A percentile compares a stretch with the other conserved stretches of the same genome.
These are phyloP conservation scores for Platypus cylindrus DNA, from an alignment of 2,888 invertebrate genomes.

Conservation along the genomic window DNA sequence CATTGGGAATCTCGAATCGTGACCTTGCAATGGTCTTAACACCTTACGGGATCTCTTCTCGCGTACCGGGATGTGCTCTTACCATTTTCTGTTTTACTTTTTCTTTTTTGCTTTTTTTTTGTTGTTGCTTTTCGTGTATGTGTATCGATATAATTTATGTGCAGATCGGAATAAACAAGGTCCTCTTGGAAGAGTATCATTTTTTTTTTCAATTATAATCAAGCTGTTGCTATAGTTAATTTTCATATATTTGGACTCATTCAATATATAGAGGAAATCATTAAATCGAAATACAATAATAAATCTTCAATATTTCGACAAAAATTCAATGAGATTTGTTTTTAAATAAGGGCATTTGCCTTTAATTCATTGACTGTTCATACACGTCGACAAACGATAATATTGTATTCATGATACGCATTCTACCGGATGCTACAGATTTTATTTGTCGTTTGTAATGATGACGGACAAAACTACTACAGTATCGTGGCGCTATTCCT, in stretches of 20 bases:
- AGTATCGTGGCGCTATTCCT: constrained; percentile 9
- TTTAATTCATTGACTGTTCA: no score
- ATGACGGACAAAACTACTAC: not conserved
- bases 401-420: constrained; percentile 5
- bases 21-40: constrained; percentile 34
- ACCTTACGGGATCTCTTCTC: constrained; percentile 27
- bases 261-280: not conserved
- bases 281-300: no score
- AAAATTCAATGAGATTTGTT: no score
- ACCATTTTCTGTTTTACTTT: no score
- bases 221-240: no score
- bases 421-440: constrained; percentile 8
- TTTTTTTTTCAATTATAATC: no score
- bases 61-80: constrained; percentile 15
- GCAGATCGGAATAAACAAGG: no score
- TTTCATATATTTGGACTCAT: not conserved
- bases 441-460: constrained; percentile 6
- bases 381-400: no score
- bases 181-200: no score
- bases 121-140: not conserved
- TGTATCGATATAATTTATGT: no score
- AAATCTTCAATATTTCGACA: no score
- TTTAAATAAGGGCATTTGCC: no score
- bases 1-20: constrained; percentile 32
- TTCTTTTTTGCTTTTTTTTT: constrained; percentile 16